phyloP scores from a whole-genome alignment of 2,888 invertebrate species.

The Epinotia nisella region DNA sequence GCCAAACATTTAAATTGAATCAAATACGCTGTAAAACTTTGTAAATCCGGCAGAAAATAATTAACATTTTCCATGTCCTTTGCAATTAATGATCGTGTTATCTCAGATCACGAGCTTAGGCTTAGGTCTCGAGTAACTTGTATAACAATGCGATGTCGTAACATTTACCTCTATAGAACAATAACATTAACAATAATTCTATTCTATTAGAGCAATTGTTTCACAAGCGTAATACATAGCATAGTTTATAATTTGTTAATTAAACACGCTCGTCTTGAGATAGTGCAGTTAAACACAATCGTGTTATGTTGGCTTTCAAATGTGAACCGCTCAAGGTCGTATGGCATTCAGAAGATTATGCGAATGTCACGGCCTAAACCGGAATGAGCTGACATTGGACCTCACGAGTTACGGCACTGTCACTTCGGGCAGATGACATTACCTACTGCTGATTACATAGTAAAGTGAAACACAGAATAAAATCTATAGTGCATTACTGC shows the following conservation, averaged over 20 bases:
- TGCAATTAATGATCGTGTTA: slow-evolving; percentile 6
- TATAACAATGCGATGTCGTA: slow-evolving; percentile 23
- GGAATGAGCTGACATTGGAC: slow-evolving; percentile 47
- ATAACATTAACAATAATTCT: slow-evolving; percentile 18
- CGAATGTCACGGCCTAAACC: slow-evolving; percentile 56
- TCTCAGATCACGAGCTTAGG: slow-evolving; percentile 11
- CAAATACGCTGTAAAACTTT: neutral
- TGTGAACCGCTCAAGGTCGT: slow-evolving; percentile 48
- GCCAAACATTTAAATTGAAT: neutral
- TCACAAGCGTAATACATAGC: neutral
- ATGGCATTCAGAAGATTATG: slow-evolving; percentile 43
- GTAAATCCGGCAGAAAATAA: neutral
- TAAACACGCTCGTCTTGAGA: slow-evolving; percentile 7
- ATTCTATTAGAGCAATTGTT: slow-evolving; percentile 23
- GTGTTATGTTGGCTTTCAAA: slow-evolving; percentile 9
- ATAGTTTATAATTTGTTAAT: slow-evolving; percentile 6
- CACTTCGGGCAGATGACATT: slow-evolving; percentile 34
- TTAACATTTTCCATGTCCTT: neutral
- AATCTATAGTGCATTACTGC: too few species aligned
- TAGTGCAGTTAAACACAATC: slow-evolving; percentile 4
- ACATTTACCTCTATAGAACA: slow-evolving; percentile 9
- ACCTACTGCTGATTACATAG: slow-evolving; percentile 8
- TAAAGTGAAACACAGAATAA: neutral
- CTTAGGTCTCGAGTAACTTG: slow-evolving; percentile 18
- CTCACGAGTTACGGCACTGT: slow-evolving; percentile 26